Percentiles rank a stretch among this genome's conserved stretches.
These are phyloP conservation scores for Mesembrinibis cayennensis DNA, from an alignment of 2,113 vertebrate species.

Conservation along the genomic window DNA sequence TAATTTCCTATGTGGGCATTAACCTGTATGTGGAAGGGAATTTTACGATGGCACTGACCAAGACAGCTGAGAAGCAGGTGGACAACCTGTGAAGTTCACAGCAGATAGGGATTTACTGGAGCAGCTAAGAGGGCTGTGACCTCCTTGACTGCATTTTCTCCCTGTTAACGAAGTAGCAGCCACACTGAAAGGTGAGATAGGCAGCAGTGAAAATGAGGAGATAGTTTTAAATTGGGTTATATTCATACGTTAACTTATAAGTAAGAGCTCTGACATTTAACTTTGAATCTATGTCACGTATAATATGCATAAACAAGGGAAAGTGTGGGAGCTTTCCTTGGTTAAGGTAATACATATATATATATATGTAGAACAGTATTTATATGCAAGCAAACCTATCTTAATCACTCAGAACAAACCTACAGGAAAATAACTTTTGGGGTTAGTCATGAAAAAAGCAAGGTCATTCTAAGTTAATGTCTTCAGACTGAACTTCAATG, in stretches of 20 bases:
- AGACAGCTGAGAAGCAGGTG: neutral
- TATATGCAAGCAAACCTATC: neutral
- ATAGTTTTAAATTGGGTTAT: neutral
- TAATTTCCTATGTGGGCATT: neutral
- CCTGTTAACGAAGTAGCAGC: neutral
- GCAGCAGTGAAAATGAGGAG: neutral
- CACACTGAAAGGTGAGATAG: neutral
- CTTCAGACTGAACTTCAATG: neutral
- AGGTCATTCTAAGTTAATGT: slow-evolving; percentile 13
- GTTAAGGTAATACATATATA: neutral
- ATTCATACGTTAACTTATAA: neutral
- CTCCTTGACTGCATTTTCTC: neutral
- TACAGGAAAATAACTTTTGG: slow-evolving; percentile 16
- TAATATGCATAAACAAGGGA: neutral
- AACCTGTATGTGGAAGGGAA: neutral
- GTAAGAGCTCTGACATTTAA: neutral
- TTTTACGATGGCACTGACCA: neutral
- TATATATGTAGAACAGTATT: neutral
- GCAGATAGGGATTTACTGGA: neutral
- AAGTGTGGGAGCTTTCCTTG: neutral
- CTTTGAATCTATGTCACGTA: neutral
- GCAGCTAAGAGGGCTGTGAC: neutral
- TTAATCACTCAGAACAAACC: slow-evolving; percentile 13
- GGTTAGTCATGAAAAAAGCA: slow-evolving; percentile 4
- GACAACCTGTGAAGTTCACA: neutral